Evolutionary conservation across 2,888 invertebrate genomes (phyloP).

Genomic region (Ectemnius lituratus): DNA sequence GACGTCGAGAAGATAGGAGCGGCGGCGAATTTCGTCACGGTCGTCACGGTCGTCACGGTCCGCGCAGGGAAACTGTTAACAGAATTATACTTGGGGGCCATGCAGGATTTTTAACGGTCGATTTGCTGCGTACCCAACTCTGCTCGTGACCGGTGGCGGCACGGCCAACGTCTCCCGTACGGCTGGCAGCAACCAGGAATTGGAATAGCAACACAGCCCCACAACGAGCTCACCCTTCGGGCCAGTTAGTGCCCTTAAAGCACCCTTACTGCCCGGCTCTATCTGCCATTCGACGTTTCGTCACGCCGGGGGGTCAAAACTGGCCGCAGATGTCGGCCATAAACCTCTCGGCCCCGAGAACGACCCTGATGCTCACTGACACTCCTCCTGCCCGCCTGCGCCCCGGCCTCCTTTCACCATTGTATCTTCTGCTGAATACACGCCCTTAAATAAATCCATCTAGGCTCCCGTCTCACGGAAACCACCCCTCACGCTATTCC

Average conservation of each 20-base stretch:
- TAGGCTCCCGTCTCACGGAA: slow-evolving; percentile 45
- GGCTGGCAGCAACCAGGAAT: slow-evolving; percentile 18
- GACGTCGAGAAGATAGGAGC: slow-evolving; percentile 36
- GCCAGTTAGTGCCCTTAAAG: slow-evolving; percentile 67
- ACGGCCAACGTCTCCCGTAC: background rate
- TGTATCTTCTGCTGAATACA: slow-evolving; percentile 73
- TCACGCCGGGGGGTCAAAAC: slow-evolving; percentile 75
- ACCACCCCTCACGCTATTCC: slow-evolving; percentile 51
- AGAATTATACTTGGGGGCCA: slow-evolving; percentile 56
- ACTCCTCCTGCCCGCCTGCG: slow-evolving; percentile 28
- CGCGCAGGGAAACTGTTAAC: slow-evolving; percentile 51
- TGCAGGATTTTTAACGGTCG: slow-evolving; percentile 76
- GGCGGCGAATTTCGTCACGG: slow-evolving; percentile 58
- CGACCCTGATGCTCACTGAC: slow-evolving; percentile 47
- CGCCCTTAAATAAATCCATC: slow-evolving; percentile 75
- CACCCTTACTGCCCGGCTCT: slow-evolving; percentile 58
- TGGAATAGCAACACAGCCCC: slow-evolving; percentile 25
- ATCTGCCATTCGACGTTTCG: slow-evolving; percentile 69
- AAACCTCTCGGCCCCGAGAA: slow-evolving; percentile 61
- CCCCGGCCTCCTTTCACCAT: slow-evolving; percentile 60
- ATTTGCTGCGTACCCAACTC: slow-evolving; percentile 66
- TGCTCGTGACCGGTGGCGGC: background rate
- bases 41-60: slow-evolving; percentile 54
- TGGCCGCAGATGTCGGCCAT: slow-evolving; percentile 76
- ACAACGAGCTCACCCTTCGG: slow-evolving; percentile 50